These are phyloP conservation scores for Mactra quadrangularis DNA, from an alignment of 1,140 invertebrate species.

Conservation along the genomic window DNA sequence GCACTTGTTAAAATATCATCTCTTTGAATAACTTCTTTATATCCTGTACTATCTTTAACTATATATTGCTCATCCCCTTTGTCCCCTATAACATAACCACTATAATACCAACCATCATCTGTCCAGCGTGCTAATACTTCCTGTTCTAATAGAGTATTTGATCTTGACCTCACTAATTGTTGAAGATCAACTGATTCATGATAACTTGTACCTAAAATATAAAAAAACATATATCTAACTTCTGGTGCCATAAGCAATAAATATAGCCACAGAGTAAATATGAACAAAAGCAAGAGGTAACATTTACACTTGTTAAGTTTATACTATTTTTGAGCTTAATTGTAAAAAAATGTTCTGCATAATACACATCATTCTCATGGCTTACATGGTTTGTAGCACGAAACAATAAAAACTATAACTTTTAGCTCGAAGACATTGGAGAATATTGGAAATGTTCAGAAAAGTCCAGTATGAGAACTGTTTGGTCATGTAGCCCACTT, in stretches of 20 bases:
- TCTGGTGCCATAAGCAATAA: background rate
- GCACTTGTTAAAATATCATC: constrained; percentile 77
- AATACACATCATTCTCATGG: too few species aligned
- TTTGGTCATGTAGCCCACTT: too few species aligned
- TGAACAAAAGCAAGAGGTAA: too few species aligned
- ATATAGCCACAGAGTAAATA: background rate
- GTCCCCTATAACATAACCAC: constrained; percentile 66
- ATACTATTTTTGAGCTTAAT: too few species aligned
- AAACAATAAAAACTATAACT: too few species aligned
- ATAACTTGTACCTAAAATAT: constrained; percentile 12
- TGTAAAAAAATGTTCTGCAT: too few species aligned
- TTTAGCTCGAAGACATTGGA: too few species aligned
- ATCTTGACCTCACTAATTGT: constrained; percentile 7
- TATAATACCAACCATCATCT: constrained; percentile 82
- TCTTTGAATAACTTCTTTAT: constrained; percentile 68
- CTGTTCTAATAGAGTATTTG: constrained; percentile 63
- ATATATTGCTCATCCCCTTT: constrained; percentile 68
- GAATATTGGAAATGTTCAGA: too few species aligned
- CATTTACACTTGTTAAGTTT: too few species aligned
- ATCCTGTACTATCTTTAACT: constrained; percentile 69
- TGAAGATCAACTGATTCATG: constrained; percentile 2
- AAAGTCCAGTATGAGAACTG: too few species aligned
- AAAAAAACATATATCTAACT: background rate
- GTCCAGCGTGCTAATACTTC: constrained; percentile 78
- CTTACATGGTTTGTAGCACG: too few species aligned